Conservation (phyloP, 1,140 invertebrate species). For the Cyrtorhinus lividipennis region DNA sequence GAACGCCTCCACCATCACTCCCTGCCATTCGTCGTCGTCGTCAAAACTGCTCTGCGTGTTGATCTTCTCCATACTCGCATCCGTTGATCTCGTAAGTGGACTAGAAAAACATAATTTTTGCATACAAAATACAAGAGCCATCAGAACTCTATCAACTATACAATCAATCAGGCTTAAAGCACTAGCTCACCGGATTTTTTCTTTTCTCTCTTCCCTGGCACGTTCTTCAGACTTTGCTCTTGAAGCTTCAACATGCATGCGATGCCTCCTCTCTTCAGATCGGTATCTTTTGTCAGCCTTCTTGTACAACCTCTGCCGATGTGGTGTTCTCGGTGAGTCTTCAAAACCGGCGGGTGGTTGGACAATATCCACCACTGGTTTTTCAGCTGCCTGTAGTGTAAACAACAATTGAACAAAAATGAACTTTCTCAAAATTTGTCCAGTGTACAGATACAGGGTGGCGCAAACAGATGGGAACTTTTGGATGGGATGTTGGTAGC, state of each 20-base stretch:
- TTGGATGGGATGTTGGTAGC: too few species aligned
- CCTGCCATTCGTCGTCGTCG: slow-evolving; percentile 44
- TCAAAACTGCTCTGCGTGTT: slow-evolving; percentile 39
- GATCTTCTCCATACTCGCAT: slow-evolving; percentile 55
- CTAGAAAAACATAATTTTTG: slow-evolving; percentile 23
- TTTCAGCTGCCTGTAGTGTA: slow-evolving; percentile 25
- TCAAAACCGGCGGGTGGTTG: slow-evolving; percentile 73
- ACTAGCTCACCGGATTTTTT: slow-evolving; percentile 41
- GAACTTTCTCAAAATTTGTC: too few species aligned
- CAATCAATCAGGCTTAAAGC: too few species aligned
- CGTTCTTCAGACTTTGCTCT: slow-evolving; percentile 56
- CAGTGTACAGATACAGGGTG: too few species aligned
- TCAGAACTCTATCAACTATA: too few species aligned
- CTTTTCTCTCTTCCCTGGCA: slow-evolving; percentile 48
- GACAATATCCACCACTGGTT: slow-evolving; percentile 48
- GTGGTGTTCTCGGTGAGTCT: slow-evolving; percentile 51
- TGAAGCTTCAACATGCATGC: slow-evolving; percentile 23
- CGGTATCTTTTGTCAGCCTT: slow-evolving; percentile 66
- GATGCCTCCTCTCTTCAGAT: slow-evolving; percentile 47
- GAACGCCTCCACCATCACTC: slow-evolving; percentile 56
- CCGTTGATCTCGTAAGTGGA: slow-evolving; percentile 49
- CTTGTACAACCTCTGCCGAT: slow-evolving; percentile 49
- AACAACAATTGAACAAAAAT: slow-evolving; percentile 31
- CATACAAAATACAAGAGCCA: too few species aligned
- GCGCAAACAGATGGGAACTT: too few species aligned